Base-by-base conservation (phyloP, 1,140 invertebrate species). In the Cydia fagiglandana region DNA sequence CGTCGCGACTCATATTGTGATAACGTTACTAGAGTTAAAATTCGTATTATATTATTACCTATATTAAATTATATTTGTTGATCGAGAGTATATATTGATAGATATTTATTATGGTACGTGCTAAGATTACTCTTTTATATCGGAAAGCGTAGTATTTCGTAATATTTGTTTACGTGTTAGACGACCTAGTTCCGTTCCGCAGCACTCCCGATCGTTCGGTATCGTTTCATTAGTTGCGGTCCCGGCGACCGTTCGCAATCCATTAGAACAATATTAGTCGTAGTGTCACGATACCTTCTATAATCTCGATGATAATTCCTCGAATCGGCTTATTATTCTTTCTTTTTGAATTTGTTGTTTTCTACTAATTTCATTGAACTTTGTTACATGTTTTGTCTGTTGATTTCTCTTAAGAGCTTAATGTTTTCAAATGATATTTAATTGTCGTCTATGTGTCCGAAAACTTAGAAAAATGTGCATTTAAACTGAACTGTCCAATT, bases 61-160 rank as follows among this genome's bases (percentile, higher is more conserved):
- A 91, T 90, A 87, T 88, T 89, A 86, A 90, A 90, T 90, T 90
- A 90, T 90, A 90, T 91, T 90, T 91, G 89, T 91, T 90, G 89
- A 91, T 88, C 84, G 88, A 91, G 89, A 91, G 84, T 90, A 90
- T 90, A 90, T 90, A 90, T 90, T 88, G 87, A 88, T 90, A 90
- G 88, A 90, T 90, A 90, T 90, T 90, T 90, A 90, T 90, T 89
- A 89, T 81, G 84, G 83, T 88, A 87, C 82, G 80, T 88, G 86
- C 83, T 88, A 86, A 90, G 87, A 88, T 90, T 87, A 88, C 88
- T 88, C 86, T 88, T 90, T 88, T 90, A 84, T 90, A 88, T 88
- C 84, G 86, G 79, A 84, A 83, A 81, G 77, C 53, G 85, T 88
- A 86, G 86, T 84, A 78, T 84, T 83, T 87, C 83, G 81, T 80